Base-by-base conservation (phyloP, 2,797 vertebrate species). In the Lutjanus argentimaculatus region DNA sequence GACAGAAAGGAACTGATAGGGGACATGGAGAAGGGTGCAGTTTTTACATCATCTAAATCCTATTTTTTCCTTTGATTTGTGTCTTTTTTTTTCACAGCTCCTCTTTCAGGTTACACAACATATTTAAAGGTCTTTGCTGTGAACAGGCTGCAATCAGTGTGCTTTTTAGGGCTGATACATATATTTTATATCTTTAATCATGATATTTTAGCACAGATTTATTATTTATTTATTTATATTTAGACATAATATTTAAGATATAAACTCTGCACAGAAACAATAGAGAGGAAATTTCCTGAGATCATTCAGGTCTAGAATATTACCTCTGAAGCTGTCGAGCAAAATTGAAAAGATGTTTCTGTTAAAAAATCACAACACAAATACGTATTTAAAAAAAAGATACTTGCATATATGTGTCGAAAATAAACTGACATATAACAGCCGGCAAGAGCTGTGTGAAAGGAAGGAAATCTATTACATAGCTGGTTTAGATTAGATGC, bases 1-100 rank as follows among this genome's bases (percentile, higher is more conserved):
- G 1, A 61, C 57, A 21, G 64, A 63, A 25, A 57, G 63, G 42
- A 80, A 36, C 22, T n/a, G 4, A 83, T 48, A 75, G 53, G 64
- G 68, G 46, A 49, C 64, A 57, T 3, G n/a, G 51, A 52, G 10
- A 15, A 43, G 30, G 22, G 67, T 9, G 8, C 51, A 16, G 30
- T 57, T 59, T 79, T 22, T 45, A 36, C 21, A 30, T 64, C 5
- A 30, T 71, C 72, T 65, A 64, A 67, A 45, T 57, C 30, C 9
- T 30, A 40, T 1, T 56, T 40, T 36, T 25, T 64, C 21, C 2
- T 48, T 25, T 21, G 0, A 64, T 56, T 67, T 52, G 14, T 21
- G 58, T 7, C 9, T 30, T n/a, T 58, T 67, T 61, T 72, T 71
- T 69, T 48, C 21, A 4, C 21, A 67, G 16, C 22, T 65, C 4